Evolutionary conservation across 2,113 vertebrate genomes (phyloP).

Genomic region (Neodon shergylaensis): DNA sequence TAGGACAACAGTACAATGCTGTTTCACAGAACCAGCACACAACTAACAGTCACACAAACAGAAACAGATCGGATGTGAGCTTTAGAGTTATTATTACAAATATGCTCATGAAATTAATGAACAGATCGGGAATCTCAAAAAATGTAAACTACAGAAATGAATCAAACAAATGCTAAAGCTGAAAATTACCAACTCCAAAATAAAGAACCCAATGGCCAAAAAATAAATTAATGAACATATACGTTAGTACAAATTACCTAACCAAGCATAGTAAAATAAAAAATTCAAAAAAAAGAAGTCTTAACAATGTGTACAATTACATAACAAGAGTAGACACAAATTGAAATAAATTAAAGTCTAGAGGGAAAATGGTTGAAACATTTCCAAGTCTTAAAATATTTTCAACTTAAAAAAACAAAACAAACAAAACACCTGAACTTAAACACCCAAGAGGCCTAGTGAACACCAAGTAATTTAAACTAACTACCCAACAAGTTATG

Average conservation of each 20-base stretch:
- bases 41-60: background rate
- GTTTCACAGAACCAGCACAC: background rate
- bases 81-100: slow-evolving; percentile 4
- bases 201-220: background rate
- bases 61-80: background rate
- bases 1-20: background rate
- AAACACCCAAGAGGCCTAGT: background rate
- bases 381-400: background rate
- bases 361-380: background rate
- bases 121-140: slow-evolving; percentile 11
- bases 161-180: slow-evolving; percentile 29
- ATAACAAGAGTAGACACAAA: background rate
- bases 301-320: background rate
- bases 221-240: background rate
- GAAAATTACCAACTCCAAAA: slow-evolving; percentile 37
- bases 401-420: background rate
- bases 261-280: background rate
- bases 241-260: background rate
- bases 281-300: background rate
- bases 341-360: background rate
- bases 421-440: background rate
- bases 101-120: slow-evolving; percentile 40
- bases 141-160: slow-evolving; percentile 34
- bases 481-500: background rate
- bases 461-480: slow-evolving; percentile 8